Percentiles rank a stretch among this genome's conserved stretches.
Evolutionary conservation across 1,140 invertebrate genomes (phyloP).

Genomic region (Calliopsis andreniformis): DNA sequence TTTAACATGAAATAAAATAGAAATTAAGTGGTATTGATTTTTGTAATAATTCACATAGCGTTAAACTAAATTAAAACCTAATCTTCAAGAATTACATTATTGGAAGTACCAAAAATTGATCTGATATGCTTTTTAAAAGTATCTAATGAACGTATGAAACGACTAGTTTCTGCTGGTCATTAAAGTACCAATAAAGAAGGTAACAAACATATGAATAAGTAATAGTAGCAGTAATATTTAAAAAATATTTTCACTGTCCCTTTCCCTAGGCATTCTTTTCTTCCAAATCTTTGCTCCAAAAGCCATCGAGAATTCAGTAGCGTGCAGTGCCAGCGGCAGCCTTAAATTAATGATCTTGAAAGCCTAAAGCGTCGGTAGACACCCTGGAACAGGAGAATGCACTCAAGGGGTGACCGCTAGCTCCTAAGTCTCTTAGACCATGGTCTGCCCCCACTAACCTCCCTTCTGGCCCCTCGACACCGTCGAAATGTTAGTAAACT

Average conservation of each 20-base stretch:
- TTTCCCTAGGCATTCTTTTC: constrained; percentile 49
- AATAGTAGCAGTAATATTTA: not conserved
- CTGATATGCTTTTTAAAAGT: no score
- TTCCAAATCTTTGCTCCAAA: constrained; percentile 42
- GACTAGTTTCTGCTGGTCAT: no score
- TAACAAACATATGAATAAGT: no score
- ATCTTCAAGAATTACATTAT: no score
- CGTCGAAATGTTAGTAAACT: constrained; percentile 79
- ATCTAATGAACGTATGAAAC: no score
- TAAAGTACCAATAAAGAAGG: no score
- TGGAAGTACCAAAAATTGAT: no score
- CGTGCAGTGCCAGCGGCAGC: constrained; percentile 68
- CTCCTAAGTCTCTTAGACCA: constrained; percentile 80
- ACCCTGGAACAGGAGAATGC: constrained; percentile 80
- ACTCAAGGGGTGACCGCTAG: constrained; percentile 80
- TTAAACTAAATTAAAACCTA: no score
- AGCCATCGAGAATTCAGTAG: constrained; percentile 67
- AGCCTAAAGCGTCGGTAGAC: constrained; percentile 79
- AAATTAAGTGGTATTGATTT: no score
- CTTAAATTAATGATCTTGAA: constrained; percentile 82
- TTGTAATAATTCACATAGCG: no score
- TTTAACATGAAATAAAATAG: no score
- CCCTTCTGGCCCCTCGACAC: constrained; percentile 64
- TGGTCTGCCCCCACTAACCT: constrained; percentile 63
- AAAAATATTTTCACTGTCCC: constrained; percentile 9